These are phyloP conservation scores for Habropoda laboriosa DNA, from an alignment of 1,140 invertebrate genomes.

Conservation along the genomic window DNA sequence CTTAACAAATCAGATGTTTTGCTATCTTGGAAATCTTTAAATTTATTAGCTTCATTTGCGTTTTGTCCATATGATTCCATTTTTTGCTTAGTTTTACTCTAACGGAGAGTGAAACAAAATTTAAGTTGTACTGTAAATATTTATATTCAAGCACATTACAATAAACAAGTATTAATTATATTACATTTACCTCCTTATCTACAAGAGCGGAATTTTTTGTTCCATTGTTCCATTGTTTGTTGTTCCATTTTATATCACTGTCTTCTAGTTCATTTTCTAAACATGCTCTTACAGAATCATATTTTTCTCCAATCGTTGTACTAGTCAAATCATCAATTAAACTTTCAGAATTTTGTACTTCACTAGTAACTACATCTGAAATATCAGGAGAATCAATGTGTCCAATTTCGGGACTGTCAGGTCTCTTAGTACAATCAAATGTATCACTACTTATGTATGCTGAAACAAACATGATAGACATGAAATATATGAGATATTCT, in stretches of 20 bases:
- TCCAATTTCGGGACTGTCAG: constrained; percentile 84
- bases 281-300: constrained; percentile 79
- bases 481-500: constrained; percentile 27
- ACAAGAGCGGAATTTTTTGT: constrained; percentile 43
- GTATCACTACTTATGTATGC: constrained; percentile 78
- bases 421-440: too few relatives aligned
- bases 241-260: constrained; percentile 85
- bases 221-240: constrained; percentile 86
- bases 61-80: constrained; percentile 12
- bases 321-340: constrained; percentile 86
- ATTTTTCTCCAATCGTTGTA: constrained; percentile 83
- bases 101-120: neutral
- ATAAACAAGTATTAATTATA: neutral
- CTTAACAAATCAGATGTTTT: constrained; percentile 68
- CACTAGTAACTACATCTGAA: constrained; percentile 86
- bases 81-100: constrained; percentile 36
- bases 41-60: neutral
- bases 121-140: neutral
- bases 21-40: constrained; percentile 44
- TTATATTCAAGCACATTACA: neutral
- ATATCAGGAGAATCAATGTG: constrained; percentile 92
- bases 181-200: constrained; percentile 44
- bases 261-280: constrained; percentile 84
- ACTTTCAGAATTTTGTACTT: constrained; percentile 88
- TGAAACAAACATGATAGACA: constrained; percentile 71